Evolutionary conservation across 2,888 invertebrate species (phyloP).

Genomic region (Nudaria mundana): DNA sequence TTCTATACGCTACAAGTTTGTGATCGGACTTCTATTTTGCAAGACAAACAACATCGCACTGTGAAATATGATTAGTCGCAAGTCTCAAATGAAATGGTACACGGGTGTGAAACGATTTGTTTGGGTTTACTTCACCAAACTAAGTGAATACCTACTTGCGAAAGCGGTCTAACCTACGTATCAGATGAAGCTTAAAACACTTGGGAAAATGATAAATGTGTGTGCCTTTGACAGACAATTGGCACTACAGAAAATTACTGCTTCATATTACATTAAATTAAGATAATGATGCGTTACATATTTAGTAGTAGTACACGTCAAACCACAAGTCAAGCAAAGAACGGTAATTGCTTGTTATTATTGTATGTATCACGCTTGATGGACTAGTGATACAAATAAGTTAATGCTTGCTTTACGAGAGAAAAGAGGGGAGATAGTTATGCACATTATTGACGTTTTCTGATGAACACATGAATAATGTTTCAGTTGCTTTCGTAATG

Average conservation of each 20-base stretch:
- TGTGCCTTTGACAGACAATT: too few species aligned
- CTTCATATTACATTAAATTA: background rate
- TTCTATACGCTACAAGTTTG: constrained; percentile 16
- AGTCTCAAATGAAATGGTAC: constrained; percentile 39
- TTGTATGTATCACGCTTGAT: constrained; percentile 27
- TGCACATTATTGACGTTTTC: constrained; percentile 43
- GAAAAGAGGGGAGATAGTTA: constrained; percentile 42
- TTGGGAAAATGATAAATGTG: too few species aligned
- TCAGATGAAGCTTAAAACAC: too few species aligned
- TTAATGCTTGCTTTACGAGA: constrained; percentile 27
- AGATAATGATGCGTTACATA: background rate
- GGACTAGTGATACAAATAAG: constrained; percentile 13
- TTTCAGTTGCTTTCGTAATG: constrained; percentile 36
- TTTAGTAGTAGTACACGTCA: too few species aligned
- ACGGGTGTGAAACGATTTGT: constrained; percentile 34
- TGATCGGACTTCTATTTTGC: constrained; percentile 30
- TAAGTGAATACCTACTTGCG: constrained; percentile 22
- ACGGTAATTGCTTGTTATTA: constrained; percentile 24
- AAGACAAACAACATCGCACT: constrained; percentile 36
- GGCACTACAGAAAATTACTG: too few species aligned
- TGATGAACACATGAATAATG: too few species aligned
- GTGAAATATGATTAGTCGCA: constrained; percentile 40
- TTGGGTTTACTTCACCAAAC: constrained; percentile 39
- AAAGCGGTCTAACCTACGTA: constrained; percentile 13
- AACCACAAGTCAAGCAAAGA: constrained; percentile 20